Evolutionary conservation across 2,888 invertebrate genomes (phyloP).

Genomic region (Cloeon dipterum): DNA sequence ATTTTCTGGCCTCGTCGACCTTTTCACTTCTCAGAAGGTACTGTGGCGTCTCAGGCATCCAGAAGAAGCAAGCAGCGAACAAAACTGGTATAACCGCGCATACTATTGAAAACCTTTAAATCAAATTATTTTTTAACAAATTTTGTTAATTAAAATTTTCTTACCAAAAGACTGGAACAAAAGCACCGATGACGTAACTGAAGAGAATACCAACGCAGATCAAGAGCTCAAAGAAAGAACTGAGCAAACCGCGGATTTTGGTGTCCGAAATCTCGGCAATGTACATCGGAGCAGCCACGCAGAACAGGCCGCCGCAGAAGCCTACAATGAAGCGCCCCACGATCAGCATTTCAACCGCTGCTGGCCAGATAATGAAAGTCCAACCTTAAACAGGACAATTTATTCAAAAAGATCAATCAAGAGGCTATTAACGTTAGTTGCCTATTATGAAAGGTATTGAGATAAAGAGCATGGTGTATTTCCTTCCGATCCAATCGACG

Average conservation of each 20-base stretch:
- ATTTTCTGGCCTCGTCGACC: not conserved
- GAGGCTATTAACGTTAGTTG: no score
- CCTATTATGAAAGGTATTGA: conserved; percentile 3
- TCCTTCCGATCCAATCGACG: conserved; percentile 2
- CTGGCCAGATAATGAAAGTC: not conserved
- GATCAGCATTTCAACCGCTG: not conserved
- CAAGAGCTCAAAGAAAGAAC: conserved; percentile 72
- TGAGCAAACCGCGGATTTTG: conserved; percentile 58
- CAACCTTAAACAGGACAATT: conserved; percentile 2
- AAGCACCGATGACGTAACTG: conserved; percentile 43
- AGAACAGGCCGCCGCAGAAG: conserved; percentile 54
- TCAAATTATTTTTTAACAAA: no score
- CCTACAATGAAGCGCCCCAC: conserved; percentile 22
- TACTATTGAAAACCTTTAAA: conserved; percentile 16
- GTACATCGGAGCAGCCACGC: conserved; percentile 64
- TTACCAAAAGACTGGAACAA: conserved; percentile 22
- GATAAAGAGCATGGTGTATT: conserved; percentile 1
- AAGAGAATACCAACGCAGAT: conserved; percentile 62
- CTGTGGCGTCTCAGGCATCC: conserved; percentile 20
- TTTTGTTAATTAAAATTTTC: no score
- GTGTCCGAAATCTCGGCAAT: conserved; percentile 69
- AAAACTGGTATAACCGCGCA: conserved; percentile 14
- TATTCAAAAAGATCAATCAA: no score
- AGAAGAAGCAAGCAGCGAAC: conserved; percentile 12
- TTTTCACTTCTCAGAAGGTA: conserved; percentile 4